Evolutionary conservation across 2,888 invertebrate species (phyloP).

Genomic region (Xiphydria camelus): DNA sequence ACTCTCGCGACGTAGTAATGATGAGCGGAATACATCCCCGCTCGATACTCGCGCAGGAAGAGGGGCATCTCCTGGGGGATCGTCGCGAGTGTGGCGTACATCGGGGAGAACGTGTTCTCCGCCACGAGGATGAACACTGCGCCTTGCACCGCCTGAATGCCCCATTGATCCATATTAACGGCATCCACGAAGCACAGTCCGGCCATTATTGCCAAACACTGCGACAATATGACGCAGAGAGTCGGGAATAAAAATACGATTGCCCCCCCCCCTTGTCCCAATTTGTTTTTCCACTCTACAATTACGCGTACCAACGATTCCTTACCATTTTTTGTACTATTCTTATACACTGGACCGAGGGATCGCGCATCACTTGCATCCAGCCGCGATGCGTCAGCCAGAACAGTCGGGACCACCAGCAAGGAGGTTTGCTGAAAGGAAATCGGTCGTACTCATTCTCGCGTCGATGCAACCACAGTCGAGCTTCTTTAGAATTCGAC

Average conservation of each 20-base stretch:
- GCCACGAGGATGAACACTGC: conserved; percentile 84
- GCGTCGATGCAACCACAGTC: not conserved
- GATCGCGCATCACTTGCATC: conserved; percentile 77
- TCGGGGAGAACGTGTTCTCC: conserved; percentile 88
- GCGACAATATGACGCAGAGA: not conserved
- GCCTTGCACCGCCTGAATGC: conserved; percentile 87
- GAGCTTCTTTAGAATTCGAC: no score
- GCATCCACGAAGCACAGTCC: conserved; percentile 85
- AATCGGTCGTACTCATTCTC: not conserved
- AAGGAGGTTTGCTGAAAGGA: conserved; percentile 64
- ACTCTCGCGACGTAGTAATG: conserved; percentile 82
- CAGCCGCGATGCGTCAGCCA: conserved; percentile 78
- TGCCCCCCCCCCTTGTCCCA: not conserved
- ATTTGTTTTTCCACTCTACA: conserved; percentile 5
- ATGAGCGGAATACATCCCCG: conserved; percentile 79
- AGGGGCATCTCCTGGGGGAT: conserved; percentile 82
- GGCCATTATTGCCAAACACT: conserved; percentile 72
- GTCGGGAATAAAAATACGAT: no score
- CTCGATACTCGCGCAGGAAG: conserved; percentile 78
- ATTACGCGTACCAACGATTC: conserved; percentile 15
- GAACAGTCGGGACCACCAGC: conserved; percentile 73
- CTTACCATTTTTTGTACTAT: conserved; percentile 83
- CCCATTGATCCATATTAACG: conserved; percentile 72
- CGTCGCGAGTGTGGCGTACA: conserved; percentile 86
- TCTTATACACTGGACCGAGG: conserved; percentile 74